phyloP scores from a whole-genome alignment of 1,140 invertebrate species.

The Steinernema feltiae region DNA sequence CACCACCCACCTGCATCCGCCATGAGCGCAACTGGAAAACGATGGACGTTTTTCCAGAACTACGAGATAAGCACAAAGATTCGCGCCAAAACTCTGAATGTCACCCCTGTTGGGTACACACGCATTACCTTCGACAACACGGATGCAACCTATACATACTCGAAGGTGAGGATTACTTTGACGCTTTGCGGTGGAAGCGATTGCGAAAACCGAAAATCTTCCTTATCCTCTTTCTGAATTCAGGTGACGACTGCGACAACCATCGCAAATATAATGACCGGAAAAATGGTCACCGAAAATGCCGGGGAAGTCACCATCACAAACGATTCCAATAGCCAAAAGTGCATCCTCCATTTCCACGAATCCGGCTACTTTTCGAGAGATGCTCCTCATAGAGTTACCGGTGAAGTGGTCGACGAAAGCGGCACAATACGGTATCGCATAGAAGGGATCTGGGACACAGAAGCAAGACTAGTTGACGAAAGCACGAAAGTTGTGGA shows the following conservation, averaged over 20 bases:
- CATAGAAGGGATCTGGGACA: slow-evolving; percentile 88
- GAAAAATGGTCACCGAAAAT: slow-evolving; percentile 97
- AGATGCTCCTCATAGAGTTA: slow-evolving; percentile 81
- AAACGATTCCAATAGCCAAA: slow-evolving; percentile 80
- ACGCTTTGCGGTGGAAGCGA: too few relatives aligned
- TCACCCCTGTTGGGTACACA: slow-evolving; percentile 82
- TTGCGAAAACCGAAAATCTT: too few relatives aligned
- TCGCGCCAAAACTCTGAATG: slow-evolving; percentile 86
- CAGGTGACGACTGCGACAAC: slow-evolving; percentile 89
- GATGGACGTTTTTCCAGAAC: slow-evolving; percentile 92
- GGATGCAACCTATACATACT: slow-evolving; percentile 86
- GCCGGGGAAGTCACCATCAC: slow-evolving; percentile 96
- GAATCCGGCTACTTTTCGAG: slow-evolving; percentile 96
- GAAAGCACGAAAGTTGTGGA: slow-evolving; percentile 77
- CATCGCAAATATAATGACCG: slow-evolving; percentile 93
- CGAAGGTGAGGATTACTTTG: slow-evolving; percentile 70
- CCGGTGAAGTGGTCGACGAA: slow-evolving; percentile 67
- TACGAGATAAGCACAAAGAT: slow-evolving; percentile 98
- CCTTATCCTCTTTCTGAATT: too few relatives aligned
- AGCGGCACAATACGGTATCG: slow-evolving; percentile 69
- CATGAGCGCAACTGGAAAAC: slow-evolving; percentile 75
- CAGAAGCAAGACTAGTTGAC: slow-evolving; percentile 71
- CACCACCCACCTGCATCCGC: slow-evolving; percentile 96
- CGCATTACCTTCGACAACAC: slow-evolving; percentile 61
- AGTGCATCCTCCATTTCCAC: slow-evolving; percentile 88